Percentiles rank a stretch among this genome's conserved stretches.
These are phyloP conservation scores for Rafetus swinhoei DNA, from an alignment of 2,113 vertebrate genomes.

Conservation along the genomic window DNA sequence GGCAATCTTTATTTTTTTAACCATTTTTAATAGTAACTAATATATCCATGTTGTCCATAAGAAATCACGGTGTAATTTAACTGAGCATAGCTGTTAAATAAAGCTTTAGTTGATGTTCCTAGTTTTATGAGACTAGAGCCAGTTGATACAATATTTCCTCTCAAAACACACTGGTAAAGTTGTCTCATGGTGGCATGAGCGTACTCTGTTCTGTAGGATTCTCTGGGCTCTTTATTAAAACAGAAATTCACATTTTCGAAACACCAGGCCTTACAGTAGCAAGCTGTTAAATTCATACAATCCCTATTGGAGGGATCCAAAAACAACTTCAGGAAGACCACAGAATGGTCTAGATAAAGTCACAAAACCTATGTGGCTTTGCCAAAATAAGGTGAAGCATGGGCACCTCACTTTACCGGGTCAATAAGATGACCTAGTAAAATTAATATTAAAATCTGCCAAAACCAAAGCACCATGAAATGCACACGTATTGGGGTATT, in stretches of 20 bases:
- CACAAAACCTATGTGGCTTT: background rate
- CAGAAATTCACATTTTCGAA: fast-evolving
- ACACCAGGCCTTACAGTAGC: background rate
- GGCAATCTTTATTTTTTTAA: slow-evolving; percentile 11
- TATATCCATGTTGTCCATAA: background rate
- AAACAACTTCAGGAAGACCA: background rate
- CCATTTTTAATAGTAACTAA: slow-evolving; percentile 49
- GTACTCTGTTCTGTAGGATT: background rate
- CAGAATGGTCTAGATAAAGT: background rate
- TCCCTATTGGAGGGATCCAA: background rate
- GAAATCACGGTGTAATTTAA: background rate
- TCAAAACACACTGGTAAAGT: background rate
- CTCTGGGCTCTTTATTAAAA: slow-evolving; percentile 5
- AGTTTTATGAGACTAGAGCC: slow-evolving; percentile 35
- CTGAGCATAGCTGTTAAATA: slow-evolving; percentile 18
- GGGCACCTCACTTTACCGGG: too few relatives aligned
- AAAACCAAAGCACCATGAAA: background rate
- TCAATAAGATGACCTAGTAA: background rate
- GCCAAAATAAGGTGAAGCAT: background rate
- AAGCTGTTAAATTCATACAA: fast-evolving
- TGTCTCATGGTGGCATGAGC: background rate
- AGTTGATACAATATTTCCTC: slow-evolving; percentile 28
- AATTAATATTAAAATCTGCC: background rate
- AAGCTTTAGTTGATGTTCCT: background rate
- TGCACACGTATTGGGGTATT: background rate